These are phyloP conservation scores for Peromyscus eremicus DNA, from an alignment of 2,797 vertebrate species.

Conservation along the genomic window DNA sequence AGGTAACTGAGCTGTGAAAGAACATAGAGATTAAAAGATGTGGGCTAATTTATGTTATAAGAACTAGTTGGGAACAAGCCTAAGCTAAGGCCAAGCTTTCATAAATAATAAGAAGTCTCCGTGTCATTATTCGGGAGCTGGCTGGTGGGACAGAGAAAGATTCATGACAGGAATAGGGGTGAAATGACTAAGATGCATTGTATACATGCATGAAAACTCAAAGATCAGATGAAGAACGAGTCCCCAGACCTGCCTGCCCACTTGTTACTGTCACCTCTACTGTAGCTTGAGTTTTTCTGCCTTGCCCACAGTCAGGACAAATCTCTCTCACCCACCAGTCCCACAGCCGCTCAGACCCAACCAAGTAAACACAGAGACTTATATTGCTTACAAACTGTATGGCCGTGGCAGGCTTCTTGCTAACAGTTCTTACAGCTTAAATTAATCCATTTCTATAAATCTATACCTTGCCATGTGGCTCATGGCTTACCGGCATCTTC, in stretches of 20 bases:
- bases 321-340: too few relatives aligned
- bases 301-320: too few relatives aligned
- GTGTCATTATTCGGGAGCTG: background rate
- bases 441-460: too few relatives aligned
- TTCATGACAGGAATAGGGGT: background rate
- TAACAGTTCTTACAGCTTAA: too few relatives aligned
- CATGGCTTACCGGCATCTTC: too few relatives aligned
- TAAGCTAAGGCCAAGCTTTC: background rate
- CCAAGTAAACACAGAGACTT: too few relatives aligned
- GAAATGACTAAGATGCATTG: background rate
- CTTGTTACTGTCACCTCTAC: background rate
- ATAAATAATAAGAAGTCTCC: background rate
- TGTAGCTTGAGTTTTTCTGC: too few relatives aligned
- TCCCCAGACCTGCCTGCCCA: background rate
- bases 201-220: too few relatives aligned
- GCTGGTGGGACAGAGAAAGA: background rate
- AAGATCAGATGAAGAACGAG: background rate
- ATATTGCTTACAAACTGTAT: too few relatives aligned
- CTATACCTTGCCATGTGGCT: too few relatives aligned
- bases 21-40: background rate
- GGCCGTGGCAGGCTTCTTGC: too few relatives aligned
- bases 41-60: background rate
- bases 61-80: background rate
- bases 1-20: background rate
- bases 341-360: too few relatives aligned